Evolutionary conservation across 2,113 vertebrate genomes (phyloP), one percentile per base, ranked within the genome.

Genomic region (Anthoscopus minutus): DNA sequence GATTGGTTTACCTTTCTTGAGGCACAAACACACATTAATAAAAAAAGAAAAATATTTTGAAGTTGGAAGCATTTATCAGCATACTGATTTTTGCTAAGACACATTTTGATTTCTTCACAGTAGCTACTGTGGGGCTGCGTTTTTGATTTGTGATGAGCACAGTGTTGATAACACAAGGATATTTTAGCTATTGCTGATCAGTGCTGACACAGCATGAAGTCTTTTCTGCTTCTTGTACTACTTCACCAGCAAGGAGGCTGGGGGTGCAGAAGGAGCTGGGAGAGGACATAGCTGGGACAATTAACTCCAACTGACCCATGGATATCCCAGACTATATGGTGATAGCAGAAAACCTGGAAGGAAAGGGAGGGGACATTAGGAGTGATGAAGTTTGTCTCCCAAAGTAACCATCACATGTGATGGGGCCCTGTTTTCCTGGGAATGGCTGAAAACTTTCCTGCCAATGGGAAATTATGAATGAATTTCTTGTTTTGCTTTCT

Each of bases 81-180:
- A 45, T 10, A 56, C 8, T 50, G 22, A 0, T 13, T 44, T 82
- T 62, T 54, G 28, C 30, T 73, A 19, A 0, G 4, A 44, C 56
- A 48, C 2, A 2, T 33, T 56, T 56, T 50, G 31, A 6, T 66
- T 72, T 86, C 53, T 48, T 45, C 40, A 35, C 3, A 38, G 35
- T 25, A 58, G n/a, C 25, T 48, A 1, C 9, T 9, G 5, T 4
- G 8, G 9, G 5, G 28, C 18, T 78, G 3, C 3, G 5, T 4
- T 33, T 74, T 69, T 37, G 6, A 33, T 69, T 61, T 53, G 45
- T 45, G 33, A 28, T 61, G 28, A 69, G 38, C 78, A 19, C 17
- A 45, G 37, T 18, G 6, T 13, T 60, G 35, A 38, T 37, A 51
- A 44, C 9, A 28, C 15, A 53, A 38, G 23, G 15, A 14, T 53